phyloP scores from a whole-genome alignment of 2,797 vertebrate species.

The Selene dorsalis region DNA sequence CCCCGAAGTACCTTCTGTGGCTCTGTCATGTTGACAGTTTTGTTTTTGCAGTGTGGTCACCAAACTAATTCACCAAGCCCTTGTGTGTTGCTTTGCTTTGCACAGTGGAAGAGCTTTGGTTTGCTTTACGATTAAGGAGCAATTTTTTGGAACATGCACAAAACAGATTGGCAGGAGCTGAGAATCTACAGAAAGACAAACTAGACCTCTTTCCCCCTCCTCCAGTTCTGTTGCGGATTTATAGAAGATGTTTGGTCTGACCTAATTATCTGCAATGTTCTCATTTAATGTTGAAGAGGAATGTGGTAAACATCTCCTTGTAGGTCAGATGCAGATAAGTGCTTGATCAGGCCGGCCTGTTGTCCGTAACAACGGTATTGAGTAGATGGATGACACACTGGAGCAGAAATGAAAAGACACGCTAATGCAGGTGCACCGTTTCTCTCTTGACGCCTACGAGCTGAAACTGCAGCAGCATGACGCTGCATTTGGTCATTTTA shows the following conservation, averaged over 20 bases:
- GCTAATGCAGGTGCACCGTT: neutral
- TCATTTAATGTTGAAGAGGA: conserved; percentile 42
- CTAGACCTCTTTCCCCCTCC: neutral
- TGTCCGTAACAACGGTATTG: conserved; percentile 43
- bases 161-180: conserved; percentile 8
- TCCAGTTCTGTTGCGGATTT: conserved; percentile 31
- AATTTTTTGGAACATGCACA: conserved; percentile 10
- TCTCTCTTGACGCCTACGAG: neutral
- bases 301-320: conserved; percentile 30
- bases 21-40: neutral
- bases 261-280: conserved; percentile 48
- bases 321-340: conserved; percentile 48
- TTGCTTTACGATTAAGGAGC: neutral
- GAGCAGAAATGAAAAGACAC: too few relatives aligned
- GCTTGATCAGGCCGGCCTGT: conserved; percentile 4
- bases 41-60: neutral
- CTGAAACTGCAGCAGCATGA: too few relatives aligned
- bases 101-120: neutral
- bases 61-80: neutral
- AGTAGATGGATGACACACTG: too few relatives aligned
- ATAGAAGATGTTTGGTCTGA: conserved; percentile 11
- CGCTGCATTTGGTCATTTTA: neutral
- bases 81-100: neutral
- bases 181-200: neutral
- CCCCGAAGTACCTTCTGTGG: neutral